phyloP scores from a whole-genome alignment of 2,797 vertebrate genomes.

The Champsocephalus esox region DNA sequence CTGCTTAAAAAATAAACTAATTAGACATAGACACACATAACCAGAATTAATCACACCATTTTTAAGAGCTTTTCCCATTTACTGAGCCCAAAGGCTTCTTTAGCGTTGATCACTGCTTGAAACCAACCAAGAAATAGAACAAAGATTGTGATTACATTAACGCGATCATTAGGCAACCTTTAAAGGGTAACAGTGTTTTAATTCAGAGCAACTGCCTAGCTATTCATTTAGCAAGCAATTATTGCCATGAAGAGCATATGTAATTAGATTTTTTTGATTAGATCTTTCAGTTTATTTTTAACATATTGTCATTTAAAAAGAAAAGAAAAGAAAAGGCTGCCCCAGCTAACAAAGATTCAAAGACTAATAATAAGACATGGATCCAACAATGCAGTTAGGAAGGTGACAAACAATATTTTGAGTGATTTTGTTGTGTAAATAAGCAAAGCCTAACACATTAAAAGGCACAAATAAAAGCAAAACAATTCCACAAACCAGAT shows the following conservation, averaged over 20 bases:
- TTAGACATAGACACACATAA: constrained; percentile 7
- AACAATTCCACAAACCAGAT: not conserved
- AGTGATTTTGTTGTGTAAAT: not conserved
- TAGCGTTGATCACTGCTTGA: constrained; percentile 1
- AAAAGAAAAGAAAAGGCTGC: not conserved
- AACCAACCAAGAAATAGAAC: not conserved
- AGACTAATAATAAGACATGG: not conserved
- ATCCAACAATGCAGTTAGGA: not conserved
- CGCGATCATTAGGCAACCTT: constrained; percentile 3
- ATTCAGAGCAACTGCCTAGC: not conserved
- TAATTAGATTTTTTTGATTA: not conserved
- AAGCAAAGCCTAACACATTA: not conserved
- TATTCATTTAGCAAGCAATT: constrained; percentile 24
- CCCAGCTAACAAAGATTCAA: not conserved
- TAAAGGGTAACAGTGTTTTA: constrained; percentile 8
- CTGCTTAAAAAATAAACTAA: not conserved
- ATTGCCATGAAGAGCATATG: constrained; percentile 1
- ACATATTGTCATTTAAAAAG: not conserved
- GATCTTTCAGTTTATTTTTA: not conserved
- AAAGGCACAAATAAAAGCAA: not conserved
- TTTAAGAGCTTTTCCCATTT: constrained; percentile 14
- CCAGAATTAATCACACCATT: not conserved
- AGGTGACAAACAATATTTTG: not conserved
- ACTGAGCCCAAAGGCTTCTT: constrained; percentile 3
- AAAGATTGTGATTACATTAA: constrained; percentile 20